Conservation (phyloP, 1,140 invertebrate species). For the Leptonema lineaticorne region DNA sequence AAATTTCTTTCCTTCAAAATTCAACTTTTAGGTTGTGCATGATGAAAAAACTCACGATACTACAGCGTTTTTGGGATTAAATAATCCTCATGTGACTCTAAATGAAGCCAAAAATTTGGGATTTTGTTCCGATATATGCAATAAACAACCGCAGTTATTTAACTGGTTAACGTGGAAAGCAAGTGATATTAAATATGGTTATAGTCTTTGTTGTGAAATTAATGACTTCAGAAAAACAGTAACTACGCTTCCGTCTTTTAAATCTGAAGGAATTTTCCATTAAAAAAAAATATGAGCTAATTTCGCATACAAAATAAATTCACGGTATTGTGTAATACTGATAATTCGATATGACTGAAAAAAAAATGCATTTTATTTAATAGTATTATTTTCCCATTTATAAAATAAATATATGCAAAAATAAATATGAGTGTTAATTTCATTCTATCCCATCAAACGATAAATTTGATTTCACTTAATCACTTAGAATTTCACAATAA, state of each 20-base stretch:
- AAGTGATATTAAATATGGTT: conserved; percentile 58
- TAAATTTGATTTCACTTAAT: too few relatives aligned
- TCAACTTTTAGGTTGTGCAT: conserved; percentile 56
- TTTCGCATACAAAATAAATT: too few relatives aligned
- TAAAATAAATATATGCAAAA: too few relatives aligned
- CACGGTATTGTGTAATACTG: too few relatives aligned
- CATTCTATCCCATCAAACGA: too few relatives aligned
- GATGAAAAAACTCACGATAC: conserved; percentile 54
- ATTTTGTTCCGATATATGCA: conserved; percentile 60
- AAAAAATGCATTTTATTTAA: too few relatives aligned
- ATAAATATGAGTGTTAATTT: too few relatives aligned
- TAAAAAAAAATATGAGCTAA: too few relatives aligned
- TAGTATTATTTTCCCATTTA: too few relatives aligned
- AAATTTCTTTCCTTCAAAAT: background rate
- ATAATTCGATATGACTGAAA: too few relatives aligned
- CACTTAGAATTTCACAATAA: too few relatives aligned
- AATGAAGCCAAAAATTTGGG: conserved; percentile 49
- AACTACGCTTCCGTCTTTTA: conserved; percentile 51
- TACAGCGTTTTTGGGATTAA: conserved; percentile 63
- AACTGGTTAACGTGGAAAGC: conserved; percentile 55
- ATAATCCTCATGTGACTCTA: conserved; percentile 61
- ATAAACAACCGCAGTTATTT: conserved; percentile 57
- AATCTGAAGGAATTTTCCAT: conserved; percentile 44
- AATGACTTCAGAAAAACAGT: conserved; percentile 60
- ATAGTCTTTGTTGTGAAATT: conserved; percentile 66